Conservation (phyloP, 1,140 invertebrate species). For the Drosophila dunni region DNA sequence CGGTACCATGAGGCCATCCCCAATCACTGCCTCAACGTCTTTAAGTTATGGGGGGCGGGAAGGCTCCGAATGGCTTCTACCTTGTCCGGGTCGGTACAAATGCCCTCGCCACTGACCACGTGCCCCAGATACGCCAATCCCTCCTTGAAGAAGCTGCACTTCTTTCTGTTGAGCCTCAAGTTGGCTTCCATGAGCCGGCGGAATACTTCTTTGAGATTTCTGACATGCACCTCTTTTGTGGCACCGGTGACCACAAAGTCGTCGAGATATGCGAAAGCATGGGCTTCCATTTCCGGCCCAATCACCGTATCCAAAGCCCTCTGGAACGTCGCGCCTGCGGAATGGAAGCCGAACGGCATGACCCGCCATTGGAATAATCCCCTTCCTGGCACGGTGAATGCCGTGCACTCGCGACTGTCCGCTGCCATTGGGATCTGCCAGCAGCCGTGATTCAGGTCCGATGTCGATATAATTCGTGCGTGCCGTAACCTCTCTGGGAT, state of each 20-base stretch:
- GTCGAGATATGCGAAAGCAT: neutral
- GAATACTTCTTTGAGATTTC: neutral
- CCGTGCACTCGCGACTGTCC: no score
- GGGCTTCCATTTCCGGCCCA: slow-evolving; percentile 2
- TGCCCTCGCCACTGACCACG: no score
- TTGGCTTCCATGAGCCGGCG: no score
- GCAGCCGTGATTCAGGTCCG: neutral
- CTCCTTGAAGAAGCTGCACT: no score
- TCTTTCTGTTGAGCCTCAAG: no score
- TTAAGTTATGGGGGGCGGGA: no score
- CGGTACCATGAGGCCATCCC: no score
- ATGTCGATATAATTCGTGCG: neutral
- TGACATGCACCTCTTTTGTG: neutral
- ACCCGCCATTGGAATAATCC: neutral
- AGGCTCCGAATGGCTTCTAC: no score
- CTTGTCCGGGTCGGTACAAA: no score
- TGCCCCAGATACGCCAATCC: no score
- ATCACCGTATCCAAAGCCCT: neutral
- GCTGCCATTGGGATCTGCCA: slow-evolving; percentile 9
- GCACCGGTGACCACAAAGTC: neutral
- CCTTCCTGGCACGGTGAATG: no score
- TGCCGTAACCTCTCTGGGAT: slow-evolving; percentile 9
- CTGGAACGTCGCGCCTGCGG: neutral
- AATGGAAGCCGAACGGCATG: neutral
- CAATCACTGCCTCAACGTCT: no score